Evolutionary conservation across 2,888 invertebrate species (phyloP), one percentile per base, ranked within the genome.

Genomic region (Pollenia griseotomentosa): DNA sequence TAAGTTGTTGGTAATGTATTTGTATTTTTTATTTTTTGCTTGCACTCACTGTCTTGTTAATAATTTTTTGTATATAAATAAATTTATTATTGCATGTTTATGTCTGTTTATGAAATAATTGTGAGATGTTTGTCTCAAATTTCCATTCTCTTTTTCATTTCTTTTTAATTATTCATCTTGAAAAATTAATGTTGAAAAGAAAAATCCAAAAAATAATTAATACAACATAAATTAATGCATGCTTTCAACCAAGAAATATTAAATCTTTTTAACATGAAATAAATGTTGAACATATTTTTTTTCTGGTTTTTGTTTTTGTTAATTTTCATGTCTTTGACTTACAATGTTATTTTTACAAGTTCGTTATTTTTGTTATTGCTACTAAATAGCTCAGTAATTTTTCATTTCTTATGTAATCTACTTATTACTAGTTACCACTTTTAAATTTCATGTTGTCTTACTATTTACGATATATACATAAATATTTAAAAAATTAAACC

Each of bases 1-100:
- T 79, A 63, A 63, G 33, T 83, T 82, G 48, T 86, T 81, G 87
- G 80, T 81, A 77, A 82, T 63, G 78, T 85, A 73, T 85, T 68
- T 59, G 14, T 68, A 66, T 44, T 77, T 59, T 70, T n/a, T n/a
- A n/a, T n/a, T 66, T 40, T 68, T 65, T 73, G 73, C 66, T 71
- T 80, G 61, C 65, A 83, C 68, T 88, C 12, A 42, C 51, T 33
- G 59, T 59, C n/a, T 12, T 65, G 55, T 48, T 73, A 51, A 70
- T 81, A 23, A 33, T 33, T 55, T 63, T 53, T 6, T 80, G 63
- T 63, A 19, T n/a, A 75, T 40, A 66, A 46, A 7, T 46, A 23
- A 44, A 46, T 7, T 16, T 8, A 57, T 57, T 16, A 42, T 33
- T 68, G 40, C 68, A 51, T 85, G 46, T 42, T 11, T 44, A 46